Evolutionary conservation across 2,113 vertebrate genomes (phyloP).

Genomic region (Sceloporus undulatus): DNA sequence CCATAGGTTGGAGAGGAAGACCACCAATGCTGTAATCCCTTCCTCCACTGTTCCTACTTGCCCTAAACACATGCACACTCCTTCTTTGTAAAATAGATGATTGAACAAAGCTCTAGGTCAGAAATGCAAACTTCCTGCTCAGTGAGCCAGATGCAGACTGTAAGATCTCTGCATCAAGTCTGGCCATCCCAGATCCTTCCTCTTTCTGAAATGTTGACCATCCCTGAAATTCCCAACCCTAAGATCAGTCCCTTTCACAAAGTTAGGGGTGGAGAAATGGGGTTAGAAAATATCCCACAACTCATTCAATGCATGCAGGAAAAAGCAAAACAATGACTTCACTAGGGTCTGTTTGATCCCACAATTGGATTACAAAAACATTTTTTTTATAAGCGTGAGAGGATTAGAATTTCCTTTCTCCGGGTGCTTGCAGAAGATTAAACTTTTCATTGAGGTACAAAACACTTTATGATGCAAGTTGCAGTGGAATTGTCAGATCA

Average conservation of each 20-base stretch:
- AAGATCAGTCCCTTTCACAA: no score
- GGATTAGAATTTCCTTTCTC: neutral
- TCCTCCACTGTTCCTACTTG: neutral
- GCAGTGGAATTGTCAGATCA: conserved; percentile 64
- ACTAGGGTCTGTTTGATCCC: neutral
- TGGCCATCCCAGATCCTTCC: no score
- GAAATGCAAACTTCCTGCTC: neutral
- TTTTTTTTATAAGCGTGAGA: neutral
- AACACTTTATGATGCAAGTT: conserved; percentile 52
- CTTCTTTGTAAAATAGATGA: neutral
- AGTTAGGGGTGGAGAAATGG: no score
- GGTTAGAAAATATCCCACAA: no score
- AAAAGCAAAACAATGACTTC: neutral
- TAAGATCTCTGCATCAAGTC: neutral
- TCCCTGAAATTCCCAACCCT: no score
- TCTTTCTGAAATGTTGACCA: no score
- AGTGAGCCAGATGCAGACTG: neutral
- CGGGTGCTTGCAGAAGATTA: conserved; percentile 49
- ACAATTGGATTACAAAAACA: neutral
- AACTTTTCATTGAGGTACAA: conserved; percentile 66
- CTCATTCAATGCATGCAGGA: neutral
- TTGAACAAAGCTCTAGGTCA: neutral
- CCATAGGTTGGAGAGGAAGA: neutral
- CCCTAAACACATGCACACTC: neutral
- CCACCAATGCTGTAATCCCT: neutral